Evolutionary conservation across 2,113 vertebrate species (phyloP).

Genomic region (Genyomyrus donnyi): DNA sequence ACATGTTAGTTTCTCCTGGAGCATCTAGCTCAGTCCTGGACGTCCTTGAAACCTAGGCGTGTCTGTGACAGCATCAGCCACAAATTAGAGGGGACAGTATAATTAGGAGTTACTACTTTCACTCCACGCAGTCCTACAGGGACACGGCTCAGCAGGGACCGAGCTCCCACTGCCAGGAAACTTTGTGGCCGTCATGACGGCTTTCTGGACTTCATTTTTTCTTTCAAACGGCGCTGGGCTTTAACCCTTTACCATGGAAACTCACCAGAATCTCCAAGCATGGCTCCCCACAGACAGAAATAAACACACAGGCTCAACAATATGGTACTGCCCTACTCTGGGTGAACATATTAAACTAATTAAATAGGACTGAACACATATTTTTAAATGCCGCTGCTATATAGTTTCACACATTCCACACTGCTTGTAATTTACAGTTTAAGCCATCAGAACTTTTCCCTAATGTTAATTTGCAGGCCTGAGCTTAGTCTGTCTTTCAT

Average conservation of each 20-base stretch:
- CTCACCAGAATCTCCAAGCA: background rate
- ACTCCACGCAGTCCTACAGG: constrained; percentile 38
- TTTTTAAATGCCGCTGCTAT: background rate
- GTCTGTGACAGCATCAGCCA: constrained; percentile 40
- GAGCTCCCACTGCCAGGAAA: constrained; percentile 48
- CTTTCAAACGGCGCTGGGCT: constrained; percentile 25
- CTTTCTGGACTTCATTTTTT: constrained; percentile 28
- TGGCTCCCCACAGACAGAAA: background rate
- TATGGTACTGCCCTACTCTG: no score
- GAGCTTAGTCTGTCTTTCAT: background rate
- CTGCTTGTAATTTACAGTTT: background rate
- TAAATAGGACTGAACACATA: background rate
- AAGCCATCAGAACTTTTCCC: background rate
- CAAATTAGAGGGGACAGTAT: constrained; percentile 39
- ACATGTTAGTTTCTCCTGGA: background rate
- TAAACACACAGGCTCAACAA: background rate
- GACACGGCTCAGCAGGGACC: constrained; percentile 33
- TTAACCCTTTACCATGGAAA: background rate
- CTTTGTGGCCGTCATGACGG: constrained; percentile 36
- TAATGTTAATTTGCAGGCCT: background rate
- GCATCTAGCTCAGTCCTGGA: background rate
- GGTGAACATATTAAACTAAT: constrained; percentile 5
- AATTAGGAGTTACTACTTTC: constrained; percentile 64
- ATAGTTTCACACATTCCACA: background rate
- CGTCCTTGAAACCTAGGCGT: background rate